These are phyloP conservation scores for Varecia variegata DNA, from an alignment of 2,797 vertebrate species.

Conservation along the genomic window DNA sequence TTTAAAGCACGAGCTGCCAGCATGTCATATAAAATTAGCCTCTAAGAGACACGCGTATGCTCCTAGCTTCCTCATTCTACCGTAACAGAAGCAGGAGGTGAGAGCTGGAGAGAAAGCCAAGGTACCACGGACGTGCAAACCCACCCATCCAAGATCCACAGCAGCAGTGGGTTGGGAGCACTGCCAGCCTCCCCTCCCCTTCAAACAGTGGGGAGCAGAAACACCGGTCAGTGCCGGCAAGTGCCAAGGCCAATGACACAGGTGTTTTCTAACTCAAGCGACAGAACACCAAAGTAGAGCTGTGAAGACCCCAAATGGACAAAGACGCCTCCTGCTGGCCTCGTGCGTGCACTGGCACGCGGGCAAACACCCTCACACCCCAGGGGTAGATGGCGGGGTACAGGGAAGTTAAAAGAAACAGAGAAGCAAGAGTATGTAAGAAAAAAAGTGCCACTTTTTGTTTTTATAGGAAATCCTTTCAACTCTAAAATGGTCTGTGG, in stretches of 20 bases:
- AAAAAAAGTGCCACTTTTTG: not conserved
- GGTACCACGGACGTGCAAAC: fast-evolving
- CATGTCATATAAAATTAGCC: not conserved
- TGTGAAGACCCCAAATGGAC: not conserved
- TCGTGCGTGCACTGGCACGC: fast-evolving
- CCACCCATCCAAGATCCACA: fast-evolving
- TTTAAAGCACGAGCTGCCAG: not conserved
- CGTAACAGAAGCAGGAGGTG: not conserved
- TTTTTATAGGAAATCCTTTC: not conserved
- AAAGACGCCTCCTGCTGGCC: fast-evolving
- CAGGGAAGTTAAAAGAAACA: not conserved
- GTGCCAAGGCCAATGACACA: fast-evolving
- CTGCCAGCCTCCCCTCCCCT: not conserved
- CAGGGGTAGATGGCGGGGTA: fast-evolving
- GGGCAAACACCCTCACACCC: fast-evolving
- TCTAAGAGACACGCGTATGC: not conserved
- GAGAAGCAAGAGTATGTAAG: not conserved
- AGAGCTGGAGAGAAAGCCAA: not conserved
- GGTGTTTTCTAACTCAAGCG: not conserved
- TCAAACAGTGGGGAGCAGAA: fast-evolving
- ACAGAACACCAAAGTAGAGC: not conserved
- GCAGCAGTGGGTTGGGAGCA: fast-evolving
- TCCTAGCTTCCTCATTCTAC: not conserved
- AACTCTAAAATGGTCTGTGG: not conserved
- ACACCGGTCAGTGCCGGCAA: fast-evolving